These are phyloP conservation scores for Origma solitaria DNA, from an alignment of 2,113 vertebrate species.

Conservation along the genomic window DNA sequence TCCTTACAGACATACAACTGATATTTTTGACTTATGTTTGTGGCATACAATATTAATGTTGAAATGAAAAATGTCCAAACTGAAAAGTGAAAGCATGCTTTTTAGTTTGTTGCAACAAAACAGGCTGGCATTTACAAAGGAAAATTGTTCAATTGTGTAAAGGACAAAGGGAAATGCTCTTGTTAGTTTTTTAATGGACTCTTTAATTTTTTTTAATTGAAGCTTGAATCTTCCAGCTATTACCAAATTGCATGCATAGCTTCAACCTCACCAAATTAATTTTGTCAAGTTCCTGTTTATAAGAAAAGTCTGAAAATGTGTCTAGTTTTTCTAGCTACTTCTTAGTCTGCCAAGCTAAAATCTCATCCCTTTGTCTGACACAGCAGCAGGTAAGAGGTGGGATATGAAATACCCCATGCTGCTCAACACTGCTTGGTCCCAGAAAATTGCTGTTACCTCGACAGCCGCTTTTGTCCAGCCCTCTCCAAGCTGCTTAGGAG, in stretches of 20 bases:
- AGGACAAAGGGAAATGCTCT: neutral
- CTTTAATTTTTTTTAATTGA: neutral
- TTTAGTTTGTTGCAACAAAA: neutral
- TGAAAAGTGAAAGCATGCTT: neutral
- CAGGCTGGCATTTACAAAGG: neutral
- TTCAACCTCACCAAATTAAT: neutral
- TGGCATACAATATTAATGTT: neutral
- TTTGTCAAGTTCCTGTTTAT: neutral
- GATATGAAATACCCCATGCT: neutral
- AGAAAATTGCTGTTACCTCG: neutral
- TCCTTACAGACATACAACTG: neutral
- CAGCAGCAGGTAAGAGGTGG: neutral
- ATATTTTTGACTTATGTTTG: neutral
- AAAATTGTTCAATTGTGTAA: neutral
- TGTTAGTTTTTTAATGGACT: neutral
- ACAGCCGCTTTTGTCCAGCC: neutral
- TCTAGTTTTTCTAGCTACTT: neutral
- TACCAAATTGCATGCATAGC: neutral
- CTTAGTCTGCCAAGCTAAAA: neutral
- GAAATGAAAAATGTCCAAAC: neutral
- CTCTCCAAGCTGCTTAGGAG: neutral
- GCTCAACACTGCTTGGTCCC: neutral
- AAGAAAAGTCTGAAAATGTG: neutral
- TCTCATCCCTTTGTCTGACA: neutral
- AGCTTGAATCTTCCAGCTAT: neutral